Percentiles rank a stretch among this genome's conserved stretches.
phyloP scores from a whole-genome alignment of 2,797 vertebrate genomes.

The Lacerta bilineata region DNA sequence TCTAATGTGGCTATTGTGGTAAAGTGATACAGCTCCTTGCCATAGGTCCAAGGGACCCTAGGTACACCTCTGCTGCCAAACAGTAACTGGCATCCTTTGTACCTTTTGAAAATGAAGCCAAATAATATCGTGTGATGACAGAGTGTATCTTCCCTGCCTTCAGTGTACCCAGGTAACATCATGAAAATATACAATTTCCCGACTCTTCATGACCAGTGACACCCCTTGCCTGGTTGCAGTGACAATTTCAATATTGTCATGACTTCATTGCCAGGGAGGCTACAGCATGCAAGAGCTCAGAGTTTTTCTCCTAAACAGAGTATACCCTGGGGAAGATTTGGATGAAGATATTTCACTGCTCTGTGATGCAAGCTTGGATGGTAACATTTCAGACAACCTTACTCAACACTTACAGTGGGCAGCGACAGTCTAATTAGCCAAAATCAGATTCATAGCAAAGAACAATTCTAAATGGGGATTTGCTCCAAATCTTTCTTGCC shows the following conservation, averaged over 20 bases:
- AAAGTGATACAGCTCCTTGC: too few relatives aligned
- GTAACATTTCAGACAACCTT: background rate
- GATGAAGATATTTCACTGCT: background rate
- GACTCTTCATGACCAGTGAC: too few relatives aligned
- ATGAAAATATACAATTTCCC: background rate
- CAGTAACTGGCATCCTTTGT: background rate
- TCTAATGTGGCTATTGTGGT: too few relatives aligned
- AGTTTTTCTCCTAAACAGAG: background rate
- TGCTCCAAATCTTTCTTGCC: background rate
- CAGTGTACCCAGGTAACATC: background rate
- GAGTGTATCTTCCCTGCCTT: background rate
- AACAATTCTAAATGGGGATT: background rate
- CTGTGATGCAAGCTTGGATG: background rate
- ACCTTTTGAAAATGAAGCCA: background rate
- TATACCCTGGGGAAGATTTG: background rate
- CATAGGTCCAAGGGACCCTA: too few relatives aligned
- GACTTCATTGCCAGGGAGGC: background rate
- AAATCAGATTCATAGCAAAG: background rate
- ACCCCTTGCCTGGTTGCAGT: background rate
- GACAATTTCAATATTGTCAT: background rate
- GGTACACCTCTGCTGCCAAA: background rate
- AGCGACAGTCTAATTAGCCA: background rate
- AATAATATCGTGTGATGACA: background rate
- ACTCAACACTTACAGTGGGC: background rate
- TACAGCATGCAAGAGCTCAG: background rate